Evolutionary conservation across 64 coral and sea anemone species (phyloP), one percentile per base, ranked within the genome.

Genomic region (Acropora yongei): DNA sequence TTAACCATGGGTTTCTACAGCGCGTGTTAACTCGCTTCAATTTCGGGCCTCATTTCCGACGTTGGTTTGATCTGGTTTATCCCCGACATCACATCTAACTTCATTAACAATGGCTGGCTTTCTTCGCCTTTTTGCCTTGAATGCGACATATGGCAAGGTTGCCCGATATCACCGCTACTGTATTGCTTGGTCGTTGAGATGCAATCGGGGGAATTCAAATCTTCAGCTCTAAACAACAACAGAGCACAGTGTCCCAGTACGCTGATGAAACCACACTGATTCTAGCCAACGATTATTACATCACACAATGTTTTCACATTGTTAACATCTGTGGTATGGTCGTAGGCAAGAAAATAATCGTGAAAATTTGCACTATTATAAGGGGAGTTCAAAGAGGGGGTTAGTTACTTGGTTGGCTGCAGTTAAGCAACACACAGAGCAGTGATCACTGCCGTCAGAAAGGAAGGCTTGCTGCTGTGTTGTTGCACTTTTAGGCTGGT

Each of bases 231-330:
- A 44, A 45, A 17, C 61, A 68, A 5, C 6, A 82, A 63, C 14
- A 47, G 2, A 45, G 60, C 57, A 87, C 87, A 57, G 80, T 91
- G 16, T 77, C 79, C 3, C 82, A 93, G 14, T 93, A 79, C 2
- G 51, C 79, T 9, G 50, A 94, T 9, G 86, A 94, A 16, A 80
- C 53, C 2, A 87, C 47, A 0, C 20, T 80, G 49, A 88, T 79
- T 3, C 47, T 88, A 8, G 57, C 63, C 7, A 57, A 93, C 39
- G 17, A 48, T 14, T 88, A 74, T 60, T 93, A 83, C 1, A 57
- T 93, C 8, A 60, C 50, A 2, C 0, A 43, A 9, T 50, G 65
- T 4, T 88, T 88, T 72, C 13, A 65, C 16, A 30, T 87, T 3
- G 41, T 87, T 43, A 9, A 55, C 1, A 49, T 57, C 2, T 92